These are phyloP conservation scores for Drosophila parthenogenetica DNA, from an alignment of 2,888 invertebrate species.

Conservation along the genomic window DNA sequence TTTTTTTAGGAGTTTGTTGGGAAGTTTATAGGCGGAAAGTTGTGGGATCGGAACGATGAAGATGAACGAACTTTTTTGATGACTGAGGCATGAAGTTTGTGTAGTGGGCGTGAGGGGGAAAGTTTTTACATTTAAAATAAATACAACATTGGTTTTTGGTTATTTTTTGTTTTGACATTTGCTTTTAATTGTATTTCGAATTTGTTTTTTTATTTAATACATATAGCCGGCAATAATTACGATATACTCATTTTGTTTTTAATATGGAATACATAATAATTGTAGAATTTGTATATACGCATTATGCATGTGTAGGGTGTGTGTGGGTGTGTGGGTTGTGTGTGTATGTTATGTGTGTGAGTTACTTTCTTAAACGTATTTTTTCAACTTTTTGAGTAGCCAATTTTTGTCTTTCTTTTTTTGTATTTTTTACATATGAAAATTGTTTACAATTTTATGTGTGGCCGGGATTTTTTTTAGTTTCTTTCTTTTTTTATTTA, in stretches of 20 bases:
- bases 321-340: constrained; percentile 40
- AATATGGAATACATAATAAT: constrained; percentile 69
- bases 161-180: constrained; percentile 69
- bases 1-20: constrained; percentile 7
- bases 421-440: constrained; percentile 48
- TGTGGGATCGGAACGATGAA: constrained; percentile 18
- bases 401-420: constrained; percentile 28
- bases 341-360: constrained; percentile 38
- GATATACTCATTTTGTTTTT: constrained; percentile 58
- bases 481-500: constrained; percentile 33
- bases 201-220: constrained; percentile 71
- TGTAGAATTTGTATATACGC: constrained; percentile 36
- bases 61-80: constrained; percentile 13
- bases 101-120: neutral
- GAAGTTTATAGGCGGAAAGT: constrained; percentile 4
- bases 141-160: constrained; percentile 67
- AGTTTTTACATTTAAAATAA: constrained; percentile 60
- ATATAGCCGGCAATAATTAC: constrained; percentile 76
- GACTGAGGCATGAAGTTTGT: neutral
- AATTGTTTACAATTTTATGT: constrained; percentile 27
- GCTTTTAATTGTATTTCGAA: constrained; percentile 79
- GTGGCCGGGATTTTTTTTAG: constrained; percentile 45
- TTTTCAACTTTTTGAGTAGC: constrained; percentile 25
- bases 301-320: constrained; percentile 32
- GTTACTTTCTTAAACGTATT: constrained; percentile 21